Evolutionary conservation across 2,113 vertebrate species (phyloP).

Genomic region (Prionailurus viverrinus): DNA sequence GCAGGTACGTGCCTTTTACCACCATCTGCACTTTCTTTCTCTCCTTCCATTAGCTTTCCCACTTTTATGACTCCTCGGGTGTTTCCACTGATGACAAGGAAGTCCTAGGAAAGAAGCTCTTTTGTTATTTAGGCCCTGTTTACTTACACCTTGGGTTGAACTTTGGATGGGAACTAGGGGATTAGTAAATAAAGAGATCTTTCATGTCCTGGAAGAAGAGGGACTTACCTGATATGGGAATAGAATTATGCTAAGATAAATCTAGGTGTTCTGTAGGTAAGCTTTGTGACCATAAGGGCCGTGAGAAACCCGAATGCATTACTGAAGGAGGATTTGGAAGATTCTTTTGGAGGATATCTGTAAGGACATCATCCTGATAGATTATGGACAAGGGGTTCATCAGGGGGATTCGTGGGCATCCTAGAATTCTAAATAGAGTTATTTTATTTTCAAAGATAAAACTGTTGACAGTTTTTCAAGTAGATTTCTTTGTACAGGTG

Average conservation of each 20-base stretch:
- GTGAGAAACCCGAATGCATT: background rate
- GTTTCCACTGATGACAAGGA: background rate
- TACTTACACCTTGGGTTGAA: background rate
- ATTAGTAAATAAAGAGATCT: background rate
- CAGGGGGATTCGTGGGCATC: background rate
- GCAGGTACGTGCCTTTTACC: background rate
- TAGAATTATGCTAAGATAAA: background rate
- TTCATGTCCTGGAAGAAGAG: background rate
- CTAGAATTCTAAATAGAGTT: conserved; percentile 10
- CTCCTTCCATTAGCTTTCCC: background rate
- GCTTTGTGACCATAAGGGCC: background rate
- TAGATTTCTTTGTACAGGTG: background rate
- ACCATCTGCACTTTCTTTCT: background rate
- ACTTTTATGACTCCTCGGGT: background rate
- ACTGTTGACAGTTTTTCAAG: background rate
- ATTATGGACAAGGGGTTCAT: background rate
- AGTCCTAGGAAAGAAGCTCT: background rate
- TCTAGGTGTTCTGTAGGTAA: background rate
- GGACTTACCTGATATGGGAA: background rate
- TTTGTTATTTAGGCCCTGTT: background rate
- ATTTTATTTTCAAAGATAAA: conserved; percentile 58
- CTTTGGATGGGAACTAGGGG: background rate
- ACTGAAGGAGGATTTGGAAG: background rate
- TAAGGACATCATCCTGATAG: background rate
- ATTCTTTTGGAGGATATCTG: background rate